Evolutionary conservation across 2,888 invertebrate species (phyloP).

Genomic region (Troilus luridus): DNA sequence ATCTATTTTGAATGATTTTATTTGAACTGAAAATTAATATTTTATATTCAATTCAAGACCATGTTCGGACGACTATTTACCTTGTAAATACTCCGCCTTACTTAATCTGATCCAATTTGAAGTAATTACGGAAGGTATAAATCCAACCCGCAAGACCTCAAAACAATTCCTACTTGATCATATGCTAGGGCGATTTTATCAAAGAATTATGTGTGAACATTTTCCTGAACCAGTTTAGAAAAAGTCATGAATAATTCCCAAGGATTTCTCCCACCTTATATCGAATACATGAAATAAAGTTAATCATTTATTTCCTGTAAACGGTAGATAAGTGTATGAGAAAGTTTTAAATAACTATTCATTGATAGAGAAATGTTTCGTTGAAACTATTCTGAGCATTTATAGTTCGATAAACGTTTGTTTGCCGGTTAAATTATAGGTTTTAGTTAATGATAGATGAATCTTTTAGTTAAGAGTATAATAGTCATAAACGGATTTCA

Average conservation of each 20-base stretch:
- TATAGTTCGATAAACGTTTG: too few relatives aligned
- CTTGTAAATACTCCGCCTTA: neutral
- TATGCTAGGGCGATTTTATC: neutral
- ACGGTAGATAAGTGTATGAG: neutral
- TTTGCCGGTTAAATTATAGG: too few relatives aligned
- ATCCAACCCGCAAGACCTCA: neutral
- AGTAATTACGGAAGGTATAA: neutral
- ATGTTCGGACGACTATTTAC: too few relatives aligned
- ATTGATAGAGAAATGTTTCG: too few relatives aligned
- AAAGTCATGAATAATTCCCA: neutral
- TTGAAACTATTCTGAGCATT: too few relatives aligned
- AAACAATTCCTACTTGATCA: neutral
- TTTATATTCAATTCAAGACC: too few relatives aligned
- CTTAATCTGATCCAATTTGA: neutral
- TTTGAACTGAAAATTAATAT: too few relatives aligned
- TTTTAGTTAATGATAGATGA: too few relatives aligned
- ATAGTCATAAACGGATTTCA: too few relatives aligned
- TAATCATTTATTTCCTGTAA: neutral
- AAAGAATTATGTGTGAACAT: conserved; percentile 1
- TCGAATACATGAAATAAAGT: neutral
- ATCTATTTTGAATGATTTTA: too few relatives aligned
- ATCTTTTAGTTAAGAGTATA: too few relatives aligned
- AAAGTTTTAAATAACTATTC: neutral
- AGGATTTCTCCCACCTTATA: neutral
- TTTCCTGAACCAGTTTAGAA: neutral